Conservation (phyloP, 2,888 invertebrate genomes). For the Mimachlamys varia region DNA sequence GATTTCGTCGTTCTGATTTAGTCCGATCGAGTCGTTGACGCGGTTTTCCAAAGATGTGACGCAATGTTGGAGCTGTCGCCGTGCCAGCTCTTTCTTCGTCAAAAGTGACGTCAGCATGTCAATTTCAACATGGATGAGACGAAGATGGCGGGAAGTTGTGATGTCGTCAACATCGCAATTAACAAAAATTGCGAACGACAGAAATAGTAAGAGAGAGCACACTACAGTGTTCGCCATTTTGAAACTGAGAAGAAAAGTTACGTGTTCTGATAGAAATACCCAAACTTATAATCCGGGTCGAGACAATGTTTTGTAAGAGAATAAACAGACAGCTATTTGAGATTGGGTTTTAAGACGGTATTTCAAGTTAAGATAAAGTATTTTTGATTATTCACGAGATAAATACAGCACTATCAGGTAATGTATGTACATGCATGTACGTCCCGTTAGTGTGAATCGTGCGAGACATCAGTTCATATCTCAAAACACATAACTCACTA, state of each 20-base stretch:
- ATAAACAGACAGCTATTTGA: background rate
- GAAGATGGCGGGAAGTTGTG: background rate
- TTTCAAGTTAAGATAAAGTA: background rate
- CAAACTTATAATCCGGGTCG: no score
- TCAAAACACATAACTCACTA: no score
- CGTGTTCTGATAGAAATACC: no score
- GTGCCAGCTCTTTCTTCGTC: conserved; percentile 9
- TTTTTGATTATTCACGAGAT: background rate
- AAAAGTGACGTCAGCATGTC: conserved; percentile 23
- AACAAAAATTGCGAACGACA: background rate
- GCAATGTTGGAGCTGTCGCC: background rate
- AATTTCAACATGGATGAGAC: conserved; percentile 31
- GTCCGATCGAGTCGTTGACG: background rate
- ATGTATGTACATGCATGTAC: no score
- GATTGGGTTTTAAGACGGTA: background rate
- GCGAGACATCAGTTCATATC: no score
- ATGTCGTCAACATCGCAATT: conserved; percentile 14
- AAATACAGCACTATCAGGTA: no score
- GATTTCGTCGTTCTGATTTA: background rate
- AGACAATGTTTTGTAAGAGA: no score
- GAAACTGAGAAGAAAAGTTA: background rate
- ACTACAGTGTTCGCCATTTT: background rate
- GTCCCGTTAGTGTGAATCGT: no score
- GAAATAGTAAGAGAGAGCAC: background rate
- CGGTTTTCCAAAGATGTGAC: background rate